phyloP scores from a whole-genome alignment of 2,888 invertebrate genomes.

The Clivina fossor region DNA sequence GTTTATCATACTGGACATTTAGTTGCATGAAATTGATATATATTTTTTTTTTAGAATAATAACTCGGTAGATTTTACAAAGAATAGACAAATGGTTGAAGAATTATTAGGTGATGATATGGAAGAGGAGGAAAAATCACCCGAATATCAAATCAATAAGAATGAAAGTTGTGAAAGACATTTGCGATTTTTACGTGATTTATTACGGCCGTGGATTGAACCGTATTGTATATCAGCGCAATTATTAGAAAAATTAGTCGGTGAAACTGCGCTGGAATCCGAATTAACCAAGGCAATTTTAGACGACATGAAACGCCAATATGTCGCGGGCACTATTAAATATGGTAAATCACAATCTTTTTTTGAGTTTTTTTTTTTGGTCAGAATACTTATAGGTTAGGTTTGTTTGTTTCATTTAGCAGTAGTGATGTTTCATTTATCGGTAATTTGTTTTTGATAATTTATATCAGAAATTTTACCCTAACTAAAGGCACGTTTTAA shows the following conservation, averaged over 20 bases:
- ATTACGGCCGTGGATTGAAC: constrained; percentile 72
- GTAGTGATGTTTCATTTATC: too few relatives aligned
- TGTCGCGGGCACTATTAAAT: constrained; percentile 60
- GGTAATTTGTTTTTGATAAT: too few relatives aligned
- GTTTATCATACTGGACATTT: too few relatives aligned
- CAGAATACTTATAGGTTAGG: background rate
- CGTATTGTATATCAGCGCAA: constrained; percentile 69
- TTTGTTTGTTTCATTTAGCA: too few relatives aligned
- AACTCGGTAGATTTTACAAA: constrained; percentile 57
- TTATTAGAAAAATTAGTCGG: constrained; percentile 60
- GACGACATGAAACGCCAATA: constrained; percentile 66
- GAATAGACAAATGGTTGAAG: constrained; percentile 58
- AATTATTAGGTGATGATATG: constrained; percentile 56
- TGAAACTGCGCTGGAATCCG: constrained; percentile 63
- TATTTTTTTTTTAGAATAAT: constrained; percentile 37
- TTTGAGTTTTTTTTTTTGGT: constrained; percentile 9
- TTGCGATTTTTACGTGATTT: constrained; percentile 56
- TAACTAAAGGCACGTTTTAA: too few relatives aligned
- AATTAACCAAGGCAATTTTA: constrained; percentile 67
- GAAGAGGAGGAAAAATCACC: constrained; percentile 44
- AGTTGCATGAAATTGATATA: constrained; percentile 1
- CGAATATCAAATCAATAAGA: constrained; percentile 45
- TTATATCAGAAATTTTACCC: too few relatives aligned
- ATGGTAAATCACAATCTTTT: constrained; percentile 57
- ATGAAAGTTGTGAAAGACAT: constrained; percentile 43